Conservation (phyloP, 2,797 vertebrate species). For the Florisuga fusca region DNA sequence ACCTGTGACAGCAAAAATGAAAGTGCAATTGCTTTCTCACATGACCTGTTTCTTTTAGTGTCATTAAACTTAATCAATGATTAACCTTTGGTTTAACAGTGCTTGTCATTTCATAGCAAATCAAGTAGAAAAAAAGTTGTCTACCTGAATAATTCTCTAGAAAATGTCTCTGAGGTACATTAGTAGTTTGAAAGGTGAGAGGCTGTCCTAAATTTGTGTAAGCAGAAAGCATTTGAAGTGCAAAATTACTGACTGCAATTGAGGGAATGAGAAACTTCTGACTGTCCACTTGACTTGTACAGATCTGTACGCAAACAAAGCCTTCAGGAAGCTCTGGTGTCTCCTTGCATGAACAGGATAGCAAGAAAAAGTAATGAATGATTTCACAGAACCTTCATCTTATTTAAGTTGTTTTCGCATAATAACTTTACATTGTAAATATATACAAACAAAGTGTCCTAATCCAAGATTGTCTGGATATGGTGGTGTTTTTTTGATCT, state of each 20-base stretch:
- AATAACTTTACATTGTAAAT: conserved; percentile 44
- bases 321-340: neutral
- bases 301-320: neutral
- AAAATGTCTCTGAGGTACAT: conserved; percentile 49
- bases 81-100: conserved; percentile 73
- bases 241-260: conserved; percentile 5
- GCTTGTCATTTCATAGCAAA: conserved; percentile 71
- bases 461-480: conserved; percentile 46
- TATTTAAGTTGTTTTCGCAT: conserved; percentile 19
- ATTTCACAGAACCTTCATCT: conserved; percentile 39
- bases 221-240: conserved; percentile 4
- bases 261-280: conserved; percentile 38
- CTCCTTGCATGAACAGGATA: neutral
- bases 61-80: conserved; percentile 75
- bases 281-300: neutral
- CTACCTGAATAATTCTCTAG: conserved; percentile 70
- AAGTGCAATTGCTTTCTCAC: conserved; percentile 72
- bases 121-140: conserved; percentile 73
- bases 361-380: neutral
- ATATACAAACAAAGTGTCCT: conserved; percentile 19
- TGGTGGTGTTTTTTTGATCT: conserved; percentile 51
- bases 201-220: neutral
- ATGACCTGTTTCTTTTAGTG: conserved; percentile 69
- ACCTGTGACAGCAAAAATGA: conserved; percentile 70
- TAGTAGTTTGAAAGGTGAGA: conserved; percentile 51